Conservation (phyloP, 2,113 vertebrate genomes). For the Syrmaticus mikado region DNA sequence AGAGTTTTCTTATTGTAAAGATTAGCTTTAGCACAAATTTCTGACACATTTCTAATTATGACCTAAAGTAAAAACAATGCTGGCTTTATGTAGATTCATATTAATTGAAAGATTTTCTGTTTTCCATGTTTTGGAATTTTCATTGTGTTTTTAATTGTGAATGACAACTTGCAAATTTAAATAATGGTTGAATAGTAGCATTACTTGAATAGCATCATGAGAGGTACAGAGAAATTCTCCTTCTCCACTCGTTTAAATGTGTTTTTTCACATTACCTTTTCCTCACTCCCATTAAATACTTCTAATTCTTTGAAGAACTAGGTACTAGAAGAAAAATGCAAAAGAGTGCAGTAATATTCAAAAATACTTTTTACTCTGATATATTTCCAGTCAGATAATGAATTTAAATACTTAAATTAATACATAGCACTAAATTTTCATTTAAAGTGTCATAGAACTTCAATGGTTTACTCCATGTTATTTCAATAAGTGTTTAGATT, state of each 20-base stretch:
- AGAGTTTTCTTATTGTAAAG: neutral
- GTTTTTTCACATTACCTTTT: neutral
- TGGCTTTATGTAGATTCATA: neutral
- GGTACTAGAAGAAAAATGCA: neutral
- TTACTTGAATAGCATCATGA: neutral
- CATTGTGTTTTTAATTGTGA: neutral
- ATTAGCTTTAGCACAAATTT: neutral
- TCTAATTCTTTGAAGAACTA: neutral
- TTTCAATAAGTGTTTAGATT: neutral
- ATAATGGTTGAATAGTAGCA: neutral
- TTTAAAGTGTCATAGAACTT: neutral
- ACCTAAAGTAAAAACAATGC: neutral
- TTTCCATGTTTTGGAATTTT: neutral
- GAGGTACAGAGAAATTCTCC: neutral
- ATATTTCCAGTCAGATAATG: neutral
- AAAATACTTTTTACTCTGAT: neutral
- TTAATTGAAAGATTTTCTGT: neutral
- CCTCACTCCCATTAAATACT: neutral
- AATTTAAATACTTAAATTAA: neutral
- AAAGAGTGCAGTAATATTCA: neutral
- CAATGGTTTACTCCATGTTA: neutral
- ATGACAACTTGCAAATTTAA: neutral
- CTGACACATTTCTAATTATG: neutral
- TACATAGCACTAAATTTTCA: neutral
- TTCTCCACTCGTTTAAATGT: neutral